Percentiles rank a stretch among this genome's conserved stretches.
These are phyloP conservation scores for Noctua janthina DNA, from an alignment of 2,888 invertebrate genomes.

Conservation along the genomic window DNA sequence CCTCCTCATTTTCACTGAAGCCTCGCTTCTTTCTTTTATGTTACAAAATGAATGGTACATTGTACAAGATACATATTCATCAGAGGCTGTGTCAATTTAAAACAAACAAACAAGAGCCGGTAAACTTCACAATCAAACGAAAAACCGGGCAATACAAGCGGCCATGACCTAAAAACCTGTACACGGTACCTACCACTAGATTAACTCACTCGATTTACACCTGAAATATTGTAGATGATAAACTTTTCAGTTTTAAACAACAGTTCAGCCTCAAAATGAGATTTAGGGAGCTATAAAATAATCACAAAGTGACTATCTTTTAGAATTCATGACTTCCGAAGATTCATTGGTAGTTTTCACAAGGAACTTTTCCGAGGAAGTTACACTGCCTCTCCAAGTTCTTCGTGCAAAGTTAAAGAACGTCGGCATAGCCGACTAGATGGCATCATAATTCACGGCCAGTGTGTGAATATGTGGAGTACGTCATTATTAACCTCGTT, in stretches of 20 bases:
- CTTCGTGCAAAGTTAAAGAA: slow-evolving; percentile 57
- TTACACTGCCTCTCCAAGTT: slow-evolving; percentile 45
- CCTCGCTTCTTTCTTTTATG: slow-evolving; percentile 41
- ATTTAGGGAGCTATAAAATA: slow-evolving; percentile 9
- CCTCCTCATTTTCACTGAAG: slow-evolving; percentile 43
- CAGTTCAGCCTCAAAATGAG: slow-evolving; percentile 7
- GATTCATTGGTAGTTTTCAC: slow-evolving; percentile 54
- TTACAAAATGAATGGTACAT: slow-evolving; percentile 41
- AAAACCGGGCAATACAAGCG: slow-evolving; percentile 67
- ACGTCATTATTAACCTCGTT: slow-evolving; percentile 52
- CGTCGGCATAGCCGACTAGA: slow-evolving; percentile 51
- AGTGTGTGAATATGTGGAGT: slow-evolving; percentile 39
- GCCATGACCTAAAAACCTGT: slow-evolving; percentile 76
- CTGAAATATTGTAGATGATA: slow-evolving; percentile 27
- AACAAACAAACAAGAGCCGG: slow-evolving; percentile 69
- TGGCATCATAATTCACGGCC: slow-evolving; percentile 47
- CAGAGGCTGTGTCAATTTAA: slow-evolving; percentile 67
- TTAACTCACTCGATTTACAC: slow-evolving; percentile 64
- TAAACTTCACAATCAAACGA: slow-evolving; percentile 76
- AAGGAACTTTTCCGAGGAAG: slow-evolving; percentile 50
- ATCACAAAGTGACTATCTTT: slow-evolving; percentile 38
- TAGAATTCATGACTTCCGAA: slow-evolving; percentile 54
- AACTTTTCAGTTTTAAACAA: slow-evolving; percentile 18
- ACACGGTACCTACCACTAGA: slow-evolving; percentile 57
- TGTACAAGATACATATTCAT: slow-evolving; percentile 64